Base-by-base conservation (phyloP, 23 tunicate genomes). In the Ascidia mentula region DNA sequence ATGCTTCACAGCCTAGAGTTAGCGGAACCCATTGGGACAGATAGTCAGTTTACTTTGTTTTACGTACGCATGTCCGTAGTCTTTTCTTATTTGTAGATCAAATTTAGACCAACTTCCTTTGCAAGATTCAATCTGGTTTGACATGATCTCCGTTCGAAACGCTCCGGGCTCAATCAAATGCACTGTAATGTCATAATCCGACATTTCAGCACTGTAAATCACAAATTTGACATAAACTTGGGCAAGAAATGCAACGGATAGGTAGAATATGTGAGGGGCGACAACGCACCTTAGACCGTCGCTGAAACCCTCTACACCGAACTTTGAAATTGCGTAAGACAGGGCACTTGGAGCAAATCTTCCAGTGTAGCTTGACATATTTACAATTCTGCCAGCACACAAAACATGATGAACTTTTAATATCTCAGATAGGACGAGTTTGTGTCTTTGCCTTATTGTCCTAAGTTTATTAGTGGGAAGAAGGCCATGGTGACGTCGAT, bases 301-400 rank as follows among this genome's bases (percentile, higher is more conserved):
- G 20, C 77, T 71, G 42, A 81, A 81, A 18, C 77, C 85, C 53
- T 81, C 85, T 13, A 81, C 72, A 24, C 77, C 85, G 32, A 69
- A 38, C 72, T 81, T 81, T 1, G 85, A 81, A 61, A 81, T 39
- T 0, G 76, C 75, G 40, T 81, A 81, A 15, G 77, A 69, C 38
- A 38, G 34, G 1, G 60, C 70, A 31, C 22, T 40, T 31, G 40
- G 34, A 12, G 77, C 77, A 31, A 81, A 37, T 31, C 85, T 37
- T 1, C 85, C 85, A 81, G 36, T 45, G n/a, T 71, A 31, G 36
- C 85, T 81, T 34, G 85, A 76, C 1, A 81, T 40, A 72, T 81
- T 81, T 6, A 81, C 78, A 37, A 81, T 81, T 72, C 85, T 72
- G 18, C 85, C 85, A 71, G 69, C n/a, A n/a, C n/a, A n/a, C n/a